Evolutionary conservation across 2,797 vertebrate genomes (phyloP), one percentile per base, ranked within the genome.

Genomic region (Protosalanx chinensis): DNA sequence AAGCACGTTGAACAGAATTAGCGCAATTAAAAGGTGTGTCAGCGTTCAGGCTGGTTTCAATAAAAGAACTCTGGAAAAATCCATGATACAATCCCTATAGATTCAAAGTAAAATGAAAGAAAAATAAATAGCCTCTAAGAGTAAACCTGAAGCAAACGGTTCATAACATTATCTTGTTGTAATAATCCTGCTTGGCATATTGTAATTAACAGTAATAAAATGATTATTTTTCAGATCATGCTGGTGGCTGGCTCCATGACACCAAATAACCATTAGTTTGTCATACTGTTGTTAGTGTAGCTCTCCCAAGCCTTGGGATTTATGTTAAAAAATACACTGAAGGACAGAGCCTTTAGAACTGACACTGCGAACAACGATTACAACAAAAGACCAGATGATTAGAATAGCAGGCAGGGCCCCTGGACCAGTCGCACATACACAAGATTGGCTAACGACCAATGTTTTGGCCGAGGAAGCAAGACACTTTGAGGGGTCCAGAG

Each of bases 361-460:
- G 82, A 82, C 81, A 86, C 72, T 30, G 68, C 67, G 59, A 67
- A 49, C 64, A 70, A 71, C 79, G 84, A 87, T 85, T 70, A 69
- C 76, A 74, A 67, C 69, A 76, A 84, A 85, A 83, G 82, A 75
- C 79, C 72, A 51, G 69, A 79, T 86, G 86, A 92, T 91, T 90
- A 87, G 69, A 87, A 78, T 64, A 79, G 76, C 75, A 74, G 73
- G 46, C 66, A 76, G 73, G 78, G 79, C 82, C 75, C 58, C 69
- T 41, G 79, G 82, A 90, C 88, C 89, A 83, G 85, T 74, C 58
- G 78, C 63, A 86, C 88, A 88, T 86, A 82, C 82, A 81, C 81
- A 75, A 90, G 92, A 91, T 87, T 85, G 87, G 72, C 81, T 91
- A 90, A 91, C 67, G 74, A 85, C 78, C 78, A 83, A 88, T 89